A percentile compares a stretch with the other conserved stretches of the same genome.
Evolutionary conservation across 2,888 invertebrate genomes (phyloP).

Genomic region (Lasioglossum calceatum): DNA sequence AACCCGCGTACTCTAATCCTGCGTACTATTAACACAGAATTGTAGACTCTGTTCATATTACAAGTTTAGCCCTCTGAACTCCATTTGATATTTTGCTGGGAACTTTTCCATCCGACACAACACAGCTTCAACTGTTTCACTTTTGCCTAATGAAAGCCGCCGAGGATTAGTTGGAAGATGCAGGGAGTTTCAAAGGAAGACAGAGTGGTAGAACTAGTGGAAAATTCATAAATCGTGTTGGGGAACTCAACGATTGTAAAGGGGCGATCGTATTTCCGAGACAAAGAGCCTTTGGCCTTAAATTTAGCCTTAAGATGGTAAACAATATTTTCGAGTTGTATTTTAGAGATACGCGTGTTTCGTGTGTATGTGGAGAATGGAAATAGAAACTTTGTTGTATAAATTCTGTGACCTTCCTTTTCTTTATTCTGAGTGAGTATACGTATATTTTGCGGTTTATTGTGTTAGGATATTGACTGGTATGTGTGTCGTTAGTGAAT

Average conservation of each 20-base stretch:
- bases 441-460: background rate
- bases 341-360: background rate
- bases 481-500: background rate
- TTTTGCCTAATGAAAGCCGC: background rate
- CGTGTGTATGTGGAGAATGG: background rate
- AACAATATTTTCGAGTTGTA: background rate
- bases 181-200: background rate
- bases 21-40: background rate
- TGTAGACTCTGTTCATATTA: background rate
- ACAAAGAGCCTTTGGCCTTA: background rate
- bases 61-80: background rate
- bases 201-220: background rate
- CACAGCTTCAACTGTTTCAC: background rate
- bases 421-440: background rate
- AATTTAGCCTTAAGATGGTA: background rate
- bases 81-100: background rate
- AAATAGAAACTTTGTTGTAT: background rate
- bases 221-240: background rate
- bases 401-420: background rate
- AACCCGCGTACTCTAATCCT: background rate
- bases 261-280: background rate
- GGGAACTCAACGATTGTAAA: background rate
- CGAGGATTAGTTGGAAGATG: slow-evolving; percentile 3
- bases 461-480: background rate
- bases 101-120: background rate